These are phyloP conservation scores for Trichosurus vulpecula DNA, from an alignment of 2,797 vertebrate genomes.

Conservation along the genomic window DNA sequence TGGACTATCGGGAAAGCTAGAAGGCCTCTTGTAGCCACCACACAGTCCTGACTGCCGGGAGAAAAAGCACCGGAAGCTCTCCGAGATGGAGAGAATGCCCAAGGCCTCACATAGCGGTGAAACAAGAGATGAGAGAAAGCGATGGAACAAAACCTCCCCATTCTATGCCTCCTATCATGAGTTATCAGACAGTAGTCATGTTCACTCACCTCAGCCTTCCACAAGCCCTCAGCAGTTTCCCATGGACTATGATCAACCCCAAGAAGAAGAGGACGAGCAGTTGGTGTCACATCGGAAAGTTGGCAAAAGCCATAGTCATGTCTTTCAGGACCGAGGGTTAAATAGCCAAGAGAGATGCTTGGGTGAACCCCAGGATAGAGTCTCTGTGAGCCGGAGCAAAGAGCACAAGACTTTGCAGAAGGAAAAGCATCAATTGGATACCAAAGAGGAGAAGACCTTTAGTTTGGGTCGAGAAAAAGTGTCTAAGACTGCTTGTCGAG, in stretches of 20 bases:
- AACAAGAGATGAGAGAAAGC: conserved; percentile 81
- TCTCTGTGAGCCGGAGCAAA: conserved; percentile 76
- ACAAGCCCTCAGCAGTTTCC: conserved; percentile 83
- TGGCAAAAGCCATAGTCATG: conserved; percentile 75
- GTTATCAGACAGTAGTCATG: conserved; percentile 84
- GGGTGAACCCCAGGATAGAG: conserved; percentile 76
- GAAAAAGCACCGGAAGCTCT: conserved; percentile 81
- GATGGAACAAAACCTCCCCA: conserved; percentile 83
- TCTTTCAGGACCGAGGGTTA: conserved; percentile 79
- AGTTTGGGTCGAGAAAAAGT: conserved; percentile 79
- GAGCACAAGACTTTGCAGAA: conserved; percentile 85
- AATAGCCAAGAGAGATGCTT: conserved; percentile 67
- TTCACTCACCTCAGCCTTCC: conserved; percentile 80
- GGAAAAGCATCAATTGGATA: conserved; percentile 79
- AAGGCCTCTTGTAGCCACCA: conserved; percentile 81
- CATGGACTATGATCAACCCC: conserved; percentile 78
- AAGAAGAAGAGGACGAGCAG: conserved; percentile 83
- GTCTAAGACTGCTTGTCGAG: conserved; percentile 80
- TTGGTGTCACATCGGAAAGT: conserved; percentile 73
- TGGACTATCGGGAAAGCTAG: conserved; percentile 82
- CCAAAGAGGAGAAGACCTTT: conserved; percentile 75
- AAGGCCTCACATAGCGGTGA: conserved; percentile 73
- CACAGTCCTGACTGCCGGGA: conserved; percentile 81
- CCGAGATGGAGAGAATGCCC: conserved; percentile 80
- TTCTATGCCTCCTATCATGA: conserved; percentile 85